Conservation (phyloP, 30 jellyfish, hydroid and myxozoan genomes). For the Cassiopea andromeda region DNA sequence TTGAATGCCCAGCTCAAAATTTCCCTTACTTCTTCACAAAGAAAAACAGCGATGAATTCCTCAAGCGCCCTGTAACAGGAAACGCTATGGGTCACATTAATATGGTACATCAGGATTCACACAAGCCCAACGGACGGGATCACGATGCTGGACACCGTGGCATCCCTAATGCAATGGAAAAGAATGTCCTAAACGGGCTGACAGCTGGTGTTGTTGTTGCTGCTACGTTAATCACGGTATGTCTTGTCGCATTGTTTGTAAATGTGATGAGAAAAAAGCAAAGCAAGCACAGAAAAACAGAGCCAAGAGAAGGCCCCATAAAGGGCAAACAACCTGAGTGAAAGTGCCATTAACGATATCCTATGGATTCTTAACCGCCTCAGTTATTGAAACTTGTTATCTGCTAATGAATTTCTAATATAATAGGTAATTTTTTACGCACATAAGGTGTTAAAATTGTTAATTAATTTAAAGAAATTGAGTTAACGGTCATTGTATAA, state of each 20-base stretch:
- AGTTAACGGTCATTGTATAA: too few species aligned
- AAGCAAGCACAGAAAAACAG: neutral
- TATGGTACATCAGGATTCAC: too few species aligned
- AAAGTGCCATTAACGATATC: neutral
- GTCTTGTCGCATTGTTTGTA: conserved; percentile 5
- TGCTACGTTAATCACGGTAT: neutral
- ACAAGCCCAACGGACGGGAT: neutral
- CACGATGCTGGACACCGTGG: neutral
- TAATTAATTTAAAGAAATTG: too few species aligned
- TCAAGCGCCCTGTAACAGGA: neutral
- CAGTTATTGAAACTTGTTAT: neutral
- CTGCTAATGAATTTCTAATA: neutral
- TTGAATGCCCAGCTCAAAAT: conserved; percentile 65
- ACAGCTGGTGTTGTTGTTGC: conserved; percentile 21
- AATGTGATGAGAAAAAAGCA: conserved; percentile 4
- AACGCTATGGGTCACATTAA: neutral
- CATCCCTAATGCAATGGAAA: neutral
- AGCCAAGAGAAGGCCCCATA: neutral
- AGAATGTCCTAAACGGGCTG: neutral
- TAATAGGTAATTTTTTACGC: too few species aligned
- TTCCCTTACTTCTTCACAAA: conserved; percentile 81
- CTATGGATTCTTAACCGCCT: neutral
- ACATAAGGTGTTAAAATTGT: too few species aligned
- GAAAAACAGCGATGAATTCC: conserved; percentile 73
- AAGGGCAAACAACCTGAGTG: conserved; percentile 11